phyloP scores from a whole-genome alignment of 1,140 invertebrate genomes.

The Musca domestica region DNA sequence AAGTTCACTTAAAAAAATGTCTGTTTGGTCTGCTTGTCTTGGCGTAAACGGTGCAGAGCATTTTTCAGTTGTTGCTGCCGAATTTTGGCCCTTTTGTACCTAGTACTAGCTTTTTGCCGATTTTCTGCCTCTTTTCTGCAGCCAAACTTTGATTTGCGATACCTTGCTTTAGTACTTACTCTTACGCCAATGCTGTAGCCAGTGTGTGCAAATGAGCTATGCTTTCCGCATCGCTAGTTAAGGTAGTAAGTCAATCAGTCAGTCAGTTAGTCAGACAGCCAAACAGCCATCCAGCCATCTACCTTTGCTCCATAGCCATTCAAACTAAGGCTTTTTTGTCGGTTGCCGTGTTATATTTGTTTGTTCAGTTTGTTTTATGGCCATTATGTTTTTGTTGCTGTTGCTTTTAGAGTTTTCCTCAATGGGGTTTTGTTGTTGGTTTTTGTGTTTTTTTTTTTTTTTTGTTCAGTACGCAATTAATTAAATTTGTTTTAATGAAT shows the following conservation, averaged over 20 bases:
- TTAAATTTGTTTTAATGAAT: constrained; percentile 19
- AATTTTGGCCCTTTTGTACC: too few species aligned
- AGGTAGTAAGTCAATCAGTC: constrained; percentile 14
- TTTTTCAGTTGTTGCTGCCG: too few species aligned
- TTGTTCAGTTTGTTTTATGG: not conserved
- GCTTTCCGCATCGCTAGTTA: constrained; percentile 11
- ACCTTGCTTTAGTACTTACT: too few species aligned
- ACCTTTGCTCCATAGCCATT: not conserved
- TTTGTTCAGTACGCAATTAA: constrained; percentile 16
- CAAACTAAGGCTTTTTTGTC: too few species aligned
- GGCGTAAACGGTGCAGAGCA: too few species aligned
- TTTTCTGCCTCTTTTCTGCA: too few species aligned
- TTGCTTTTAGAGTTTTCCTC: not conserved
- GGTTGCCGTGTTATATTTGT: not conserved
- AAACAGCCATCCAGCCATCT: not conserved
- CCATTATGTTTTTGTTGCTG: not conserved
- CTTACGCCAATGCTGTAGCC: too few species aligned
- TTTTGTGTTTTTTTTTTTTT: not conserved
- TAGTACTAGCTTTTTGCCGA: too few species aligned
- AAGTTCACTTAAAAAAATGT: too few species aligned
- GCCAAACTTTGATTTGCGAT: too few species aligned
- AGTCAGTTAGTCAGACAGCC: not conserved
- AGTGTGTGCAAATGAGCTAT: too few species aligned
- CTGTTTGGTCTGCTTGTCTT: too few species aligned
- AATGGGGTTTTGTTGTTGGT: not conserved